Conservation (phyloP, 2,797 vertebrate genomes). For the Hemitrygon akajei region DNA sequence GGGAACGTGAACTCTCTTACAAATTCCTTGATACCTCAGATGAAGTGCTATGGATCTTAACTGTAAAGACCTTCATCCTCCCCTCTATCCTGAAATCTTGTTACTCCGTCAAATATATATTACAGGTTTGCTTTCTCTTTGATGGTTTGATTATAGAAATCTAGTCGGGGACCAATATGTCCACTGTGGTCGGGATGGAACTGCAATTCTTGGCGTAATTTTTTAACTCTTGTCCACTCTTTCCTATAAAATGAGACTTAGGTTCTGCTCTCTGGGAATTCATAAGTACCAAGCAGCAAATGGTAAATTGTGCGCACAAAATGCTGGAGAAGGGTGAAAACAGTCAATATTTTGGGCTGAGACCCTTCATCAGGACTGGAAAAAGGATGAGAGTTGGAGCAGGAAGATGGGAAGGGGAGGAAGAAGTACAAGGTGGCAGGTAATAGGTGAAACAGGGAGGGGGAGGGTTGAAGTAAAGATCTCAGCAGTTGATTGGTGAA, state of each 20-base stretch:
- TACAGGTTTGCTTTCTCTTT: not conserved
- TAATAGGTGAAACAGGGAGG: too few relatives aligned
- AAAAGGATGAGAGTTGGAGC: too few relatives aligned
- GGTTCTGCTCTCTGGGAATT: not conserved
- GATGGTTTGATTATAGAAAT: not conserved
- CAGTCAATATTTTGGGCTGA: too few relatives aligned
- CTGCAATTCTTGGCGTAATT: too few relatives aligned
- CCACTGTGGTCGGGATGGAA: not conserved
- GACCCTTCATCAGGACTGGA: too few relatives aligned
- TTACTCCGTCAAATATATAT: not conserved
- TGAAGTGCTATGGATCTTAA: not conserved
- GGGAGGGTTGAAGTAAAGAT: too few relatives aligned
- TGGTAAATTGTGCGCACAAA: not conserved
- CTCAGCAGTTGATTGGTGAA: too few relatives aligned
- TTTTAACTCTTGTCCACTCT: not conserved
- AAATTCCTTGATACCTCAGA: not conserved
- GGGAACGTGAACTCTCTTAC: not conserved
- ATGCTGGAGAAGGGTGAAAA: too few relatives aligned
- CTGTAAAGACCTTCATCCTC: not conserved
- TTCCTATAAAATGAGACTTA: not conserved
- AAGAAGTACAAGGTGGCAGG: too few relatives aligned
- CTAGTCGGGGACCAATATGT: not conserved
- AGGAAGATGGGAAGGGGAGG: too few relatives aligned
- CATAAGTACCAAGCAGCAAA: not conserved
- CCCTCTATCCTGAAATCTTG: not conserved